Evolutionary conservation across 2,113 vertebrate genomes (phyloP), one percentile per base, ranked within the genome.

Genomic region (Saccopteryx bilineata): DNA sequence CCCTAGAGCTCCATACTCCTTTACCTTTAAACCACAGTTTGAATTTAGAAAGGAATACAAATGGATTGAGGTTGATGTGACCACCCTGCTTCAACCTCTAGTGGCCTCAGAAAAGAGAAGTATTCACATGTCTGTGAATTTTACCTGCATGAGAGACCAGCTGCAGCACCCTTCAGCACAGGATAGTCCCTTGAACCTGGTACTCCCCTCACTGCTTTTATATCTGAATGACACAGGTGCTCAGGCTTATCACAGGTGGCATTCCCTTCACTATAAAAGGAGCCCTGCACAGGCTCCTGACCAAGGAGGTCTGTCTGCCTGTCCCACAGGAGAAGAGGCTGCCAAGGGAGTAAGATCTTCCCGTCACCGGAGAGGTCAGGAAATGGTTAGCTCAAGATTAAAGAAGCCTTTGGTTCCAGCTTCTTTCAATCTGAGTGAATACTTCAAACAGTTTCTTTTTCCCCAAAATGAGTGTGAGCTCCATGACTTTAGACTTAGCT

Each of bases 51-150:
- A 97, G 89, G 96, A 82, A 26, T 97, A 94, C 68, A 98, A 97
- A 71, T 99, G 99, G 99, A 94, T 99, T 54, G 99, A 99, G 97
- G 98, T 99, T 3, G 99, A 99, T 0, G 97, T 99, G 96, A 99
- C 99, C 0, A 81, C 98, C 9, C 98, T 99, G 79, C 98, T 99
- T 54, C 98, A 97, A 96, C 99, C 99, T 18, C 97, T 99, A 7
- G 98, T 99, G 52, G 98, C 98, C 48, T 87, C 96, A 1, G 98
- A 98, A 1, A 98, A 98, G 97, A 99, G 98, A 75, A 98, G 98
- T 7, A 56, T 99, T 31, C 98, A 98, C 24, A 91, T 99, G 93
- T 98, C 99, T 24, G 97, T 99, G 88, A 99, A 99, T 33, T 92
- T 99, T 79, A 99, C 98, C 11, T 99, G 99, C 75, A 52, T 97